These are phyloP conservation scores for Etia nguti DNA, from an alignment of 2,113 vertebrate genomes.

Conservation along the genomic window DNA sequence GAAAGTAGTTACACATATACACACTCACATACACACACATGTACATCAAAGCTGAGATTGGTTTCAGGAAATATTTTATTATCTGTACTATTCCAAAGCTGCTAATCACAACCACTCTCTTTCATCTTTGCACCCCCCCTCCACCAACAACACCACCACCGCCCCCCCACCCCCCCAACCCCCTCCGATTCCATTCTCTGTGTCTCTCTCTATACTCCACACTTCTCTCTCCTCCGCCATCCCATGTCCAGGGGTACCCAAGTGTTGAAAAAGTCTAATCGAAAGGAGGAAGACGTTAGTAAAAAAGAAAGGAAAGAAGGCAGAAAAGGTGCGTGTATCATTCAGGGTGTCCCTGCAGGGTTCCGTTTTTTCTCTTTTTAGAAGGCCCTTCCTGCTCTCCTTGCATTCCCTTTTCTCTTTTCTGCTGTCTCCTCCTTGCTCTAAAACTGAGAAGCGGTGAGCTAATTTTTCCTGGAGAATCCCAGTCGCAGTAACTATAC, in stretches of 20 bases:
- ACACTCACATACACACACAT: neutral
- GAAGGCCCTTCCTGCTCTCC: neutral
- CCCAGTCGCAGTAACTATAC: neutral
- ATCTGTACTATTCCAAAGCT: conserved; percentile 62
- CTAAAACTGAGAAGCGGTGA: neutral
- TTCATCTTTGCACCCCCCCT: conserved; percentile 57
- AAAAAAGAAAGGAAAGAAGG: neutral
- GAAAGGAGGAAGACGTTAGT: neutral
- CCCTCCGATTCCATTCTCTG: conserved; percentile 26
- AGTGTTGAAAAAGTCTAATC: neutral
- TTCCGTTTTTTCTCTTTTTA: neutral
- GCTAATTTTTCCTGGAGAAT: conserved; percentile 13
- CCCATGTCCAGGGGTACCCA: neutral
- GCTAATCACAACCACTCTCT: conserved; percentile 67
- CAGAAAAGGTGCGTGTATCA: neutral
- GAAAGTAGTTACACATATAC: neutral
- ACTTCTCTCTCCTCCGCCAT: neutral
- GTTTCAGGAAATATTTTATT: conserved; percentile 69
- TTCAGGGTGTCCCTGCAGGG: neutral
- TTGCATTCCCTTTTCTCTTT: neutral
- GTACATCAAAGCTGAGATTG: conserved; percentile 64
- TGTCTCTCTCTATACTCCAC: neutral
- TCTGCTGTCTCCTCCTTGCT: neutral
- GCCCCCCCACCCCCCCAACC: neutral
- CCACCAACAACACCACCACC: neutral